These are phyloP conservation scores for Cyaniris semiargus DNA, from an alignment of 2,888 invertebrate genomes.

Conservation along the genomic window DNA sequence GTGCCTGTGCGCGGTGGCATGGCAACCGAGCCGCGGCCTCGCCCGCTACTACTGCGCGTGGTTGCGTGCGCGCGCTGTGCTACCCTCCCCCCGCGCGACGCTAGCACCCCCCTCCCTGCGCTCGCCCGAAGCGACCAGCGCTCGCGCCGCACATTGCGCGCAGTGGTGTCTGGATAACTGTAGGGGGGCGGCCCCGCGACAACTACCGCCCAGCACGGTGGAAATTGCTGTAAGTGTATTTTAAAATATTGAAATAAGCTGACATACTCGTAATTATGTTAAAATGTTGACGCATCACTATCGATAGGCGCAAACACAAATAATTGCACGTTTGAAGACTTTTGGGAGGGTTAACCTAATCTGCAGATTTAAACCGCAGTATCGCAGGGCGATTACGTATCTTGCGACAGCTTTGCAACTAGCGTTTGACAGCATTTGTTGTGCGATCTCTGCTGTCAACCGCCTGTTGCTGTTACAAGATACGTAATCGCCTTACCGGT, in stretches of 20 bases:
- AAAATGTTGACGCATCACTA: background rate
- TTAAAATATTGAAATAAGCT: background rate
- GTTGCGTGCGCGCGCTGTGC: conserved; percentile 59
- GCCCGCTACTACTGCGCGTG: conserved; percentile 87
- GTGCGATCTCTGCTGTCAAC: no score
- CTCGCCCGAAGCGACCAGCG: conserved; percentile 44
- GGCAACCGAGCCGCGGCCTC: conserved; percentile 92
- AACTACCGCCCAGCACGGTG: conserved; percentile 93
- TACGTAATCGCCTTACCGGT: no score
- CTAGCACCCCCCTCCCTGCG: conserved; percentile 47
- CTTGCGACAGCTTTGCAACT: no score
- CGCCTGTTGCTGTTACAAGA: no score
- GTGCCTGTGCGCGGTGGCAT: conserved; percentile 94
- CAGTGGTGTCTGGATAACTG: conserved; percentile 97
- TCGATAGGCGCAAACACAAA: background rate
- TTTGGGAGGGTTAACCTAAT: no score
- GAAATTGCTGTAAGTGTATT: conserved; percentile 90
- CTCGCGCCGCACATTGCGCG: conserved; percentile 86
- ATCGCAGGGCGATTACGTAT: no score
- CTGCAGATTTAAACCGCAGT: no score
- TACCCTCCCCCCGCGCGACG: conserved; percentile 40
- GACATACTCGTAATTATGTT: background rate
- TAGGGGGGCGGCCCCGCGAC: conserved; percentile 90
- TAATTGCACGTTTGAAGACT: no score
- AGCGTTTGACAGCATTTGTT: no score